These are phyloP conservation scores for Cirrhinus molitorella DNA, from an alignment of 2,797 vertebrate species.

Conservation along the genomic window DNA sequence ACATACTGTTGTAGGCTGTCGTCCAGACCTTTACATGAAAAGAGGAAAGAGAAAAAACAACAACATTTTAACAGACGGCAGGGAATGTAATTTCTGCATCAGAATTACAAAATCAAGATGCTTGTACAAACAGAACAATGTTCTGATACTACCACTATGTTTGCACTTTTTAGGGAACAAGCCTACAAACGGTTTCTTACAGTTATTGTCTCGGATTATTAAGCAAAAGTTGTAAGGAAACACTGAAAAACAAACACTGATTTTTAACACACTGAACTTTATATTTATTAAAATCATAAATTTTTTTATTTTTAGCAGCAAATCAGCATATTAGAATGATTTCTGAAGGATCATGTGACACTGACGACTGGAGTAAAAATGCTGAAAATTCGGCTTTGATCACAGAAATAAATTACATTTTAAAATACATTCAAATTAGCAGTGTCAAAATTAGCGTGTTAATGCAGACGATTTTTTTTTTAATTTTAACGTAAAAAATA, in stretches of 20 bases:
- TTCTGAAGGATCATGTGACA: no score
- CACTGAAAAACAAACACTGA: not conserved
- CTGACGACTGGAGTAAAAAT: no score
- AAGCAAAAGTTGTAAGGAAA: not conserved
- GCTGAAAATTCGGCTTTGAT: no score
- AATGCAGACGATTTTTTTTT: no score
- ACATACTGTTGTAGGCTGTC: conserved; percentile 95
- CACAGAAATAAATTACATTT: no score
- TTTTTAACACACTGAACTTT: not conserved
- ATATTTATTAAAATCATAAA: not conserved
- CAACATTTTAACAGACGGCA: not conserved
- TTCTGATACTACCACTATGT: not conserved
- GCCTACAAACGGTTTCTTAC: not conserved
- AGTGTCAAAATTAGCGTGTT: no score
- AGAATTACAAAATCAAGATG: not conserved
- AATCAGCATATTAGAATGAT: no score
- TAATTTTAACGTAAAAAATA: no score
- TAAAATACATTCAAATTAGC: no score
- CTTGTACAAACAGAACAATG: not conserved
- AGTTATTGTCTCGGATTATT: no score
- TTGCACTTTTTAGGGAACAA: not conserved
- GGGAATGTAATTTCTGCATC: not conserved
- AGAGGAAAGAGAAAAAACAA: not conserved
- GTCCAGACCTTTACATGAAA: conserved; percentile 65
- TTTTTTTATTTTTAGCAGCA: no score